Evolutionary conservation across 1,140 invertebrate species (phyloP).

Genomic region (Ctenoplectra terminalis): DNA sequence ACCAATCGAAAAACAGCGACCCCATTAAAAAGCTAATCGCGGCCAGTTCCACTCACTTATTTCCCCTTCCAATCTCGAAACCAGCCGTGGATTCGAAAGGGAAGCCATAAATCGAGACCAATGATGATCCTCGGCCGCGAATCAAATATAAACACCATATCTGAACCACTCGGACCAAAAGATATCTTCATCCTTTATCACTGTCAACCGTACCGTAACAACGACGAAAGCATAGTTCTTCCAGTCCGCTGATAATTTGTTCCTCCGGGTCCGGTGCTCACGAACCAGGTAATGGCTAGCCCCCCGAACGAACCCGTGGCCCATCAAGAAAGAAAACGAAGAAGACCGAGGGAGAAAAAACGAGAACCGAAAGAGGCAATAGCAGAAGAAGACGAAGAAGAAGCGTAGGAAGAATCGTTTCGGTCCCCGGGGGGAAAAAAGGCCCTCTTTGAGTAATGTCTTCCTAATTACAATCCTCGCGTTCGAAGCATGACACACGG

Average conservation of each 20-base stretch:
- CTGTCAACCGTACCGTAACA: neutral
- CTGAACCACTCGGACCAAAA: no score
- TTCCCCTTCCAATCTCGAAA: neutral
- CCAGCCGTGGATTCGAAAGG: neutral
- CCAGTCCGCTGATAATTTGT: constrained; percentile 64
- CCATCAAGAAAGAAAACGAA: constrained; percentile 14
- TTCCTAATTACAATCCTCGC: constrained; percentile 74
- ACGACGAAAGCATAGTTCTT: neutral
- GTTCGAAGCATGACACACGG: constrained; percentile 55
- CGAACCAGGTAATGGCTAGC: constrained; percentile 42
- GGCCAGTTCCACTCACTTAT: no score
- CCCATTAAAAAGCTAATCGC: no score
- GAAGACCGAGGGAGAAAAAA: neutral
- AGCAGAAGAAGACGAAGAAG: constrained; percentile 29
- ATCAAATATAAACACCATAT: neutral
- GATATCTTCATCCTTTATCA: constrained; percentile 38
- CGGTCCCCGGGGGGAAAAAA: constrained; percentile 29
- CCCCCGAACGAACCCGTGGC: constrained; percentile 43
- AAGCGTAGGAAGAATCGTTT: constrained; percentile 24
- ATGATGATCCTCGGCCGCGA: neutral
- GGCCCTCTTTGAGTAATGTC: constrained; percentile 72
- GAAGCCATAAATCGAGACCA: constrained; percentile 23
- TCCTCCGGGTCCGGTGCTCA: constrained; percentile 13
- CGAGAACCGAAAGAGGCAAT: neutral
- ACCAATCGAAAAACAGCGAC: no score